Conservation (phyloP, 2,797 vertebrate genomes). For the Steatocranus sp. region DNA sequence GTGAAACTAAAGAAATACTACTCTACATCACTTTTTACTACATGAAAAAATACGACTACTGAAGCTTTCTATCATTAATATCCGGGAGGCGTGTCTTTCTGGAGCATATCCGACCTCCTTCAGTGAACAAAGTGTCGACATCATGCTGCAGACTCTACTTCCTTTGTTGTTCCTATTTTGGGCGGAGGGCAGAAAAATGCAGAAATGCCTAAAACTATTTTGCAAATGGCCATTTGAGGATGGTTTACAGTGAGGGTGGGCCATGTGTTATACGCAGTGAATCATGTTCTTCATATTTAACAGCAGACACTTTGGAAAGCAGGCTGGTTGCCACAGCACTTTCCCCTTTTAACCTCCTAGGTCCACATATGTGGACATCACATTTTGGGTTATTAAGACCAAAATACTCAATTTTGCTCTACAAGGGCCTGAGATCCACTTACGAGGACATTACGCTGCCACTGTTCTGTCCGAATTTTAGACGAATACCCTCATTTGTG, state of each 20-base stretch:
- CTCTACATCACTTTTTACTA: accelerated
- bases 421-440: no score
- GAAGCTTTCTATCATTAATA: neutral
- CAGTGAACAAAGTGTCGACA: neutral
- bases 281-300: neutral
- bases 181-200: neutral
- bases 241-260: accelerated
- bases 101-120: neutral
- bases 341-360: neutral
- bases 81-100: neutral
- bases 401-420: no score
- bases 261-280: accelerated
- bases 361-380: no score
- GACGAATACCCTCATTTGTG: no score
- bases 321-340: neutral
- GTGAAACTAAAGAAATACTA: neutral
- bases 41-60: neutral
- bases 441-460: no score
- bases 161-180: neutral
- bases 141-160: neutral
- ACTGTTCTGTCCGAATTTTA: no score
- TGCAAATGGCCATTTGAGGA: neutral
- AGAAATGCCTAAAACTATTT: neutral
- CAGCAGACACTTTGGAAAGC: neutral
- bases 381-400: no score